Evolutionary conservation across 2,797 vertebrate genomes (phyloP).

Genomic region (Microchirus variegatus): DNA sequence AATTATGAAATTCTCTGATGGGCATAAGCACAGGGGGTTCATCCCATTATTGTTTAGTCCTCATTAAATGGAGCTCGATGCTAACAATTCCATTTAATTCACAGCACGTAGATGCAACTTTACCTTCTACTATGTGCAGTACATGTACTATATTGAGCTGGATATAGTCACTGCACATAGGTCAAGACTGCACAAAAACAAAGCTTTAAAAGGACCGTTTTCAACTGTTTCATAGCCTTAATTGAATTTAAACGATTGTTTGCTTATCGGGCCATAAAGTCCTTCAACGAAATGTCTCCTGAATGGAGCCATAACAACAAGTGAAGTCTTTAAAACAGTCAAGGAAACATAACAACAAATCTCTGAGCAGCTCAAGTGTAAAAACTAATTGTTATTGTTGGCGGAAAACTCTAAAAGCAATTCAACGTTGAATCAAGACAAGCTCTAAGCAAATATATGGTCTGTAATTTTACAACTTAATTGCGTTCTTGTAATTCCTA

Average conservation of each 20-base stretch:
- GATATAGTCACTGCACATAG: slow-evolving; percentile 53
- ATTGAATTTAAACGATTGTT: slow-evolving; percentile 81
- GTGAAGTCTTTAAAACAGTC: slow-evolving; percentile 74
- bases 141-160: slow-evolving; percentile 17
- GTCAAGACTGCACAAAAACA: slow-evolving; percentile 63
- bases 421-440: slow-evolving; percentile 55
- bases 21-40: slow-evolving; percentile 54
- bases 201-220: slow-evolving; percentile 65
- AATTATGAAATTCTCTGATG: slow-evolving; percentile 72
- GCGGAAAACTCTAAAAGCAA: slow-evolving; percentile 61
- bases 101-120: slow-evolving; percentile 45
- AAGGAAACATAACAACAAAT: slow-evolving; percentile 75
- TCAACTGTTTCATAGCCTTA: slow-evolving; percentile 66
- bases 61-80: slow-evolving; percentile 64
- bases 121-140: slow-evolving; percentile 39
- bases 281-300: slow-evolving; percentile 57
- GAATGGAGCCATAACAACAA: slow-evolving; percentile 71
- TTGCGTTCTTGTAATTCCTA: slow-evolving; percentile 55
- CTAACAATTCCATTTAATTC: slow-evolving; percentile 69
- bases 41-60: slow-evolving; percentile 71
- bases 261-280: slow-evolving; percentile 71
- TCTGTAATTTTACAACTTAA: slow-evolving; percentile 58
- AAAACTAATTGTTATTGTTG: slow-evolving; percentile 73
- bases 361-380: slow-evolving; percentile 73
- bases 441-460: slow-evolving; percentile 57